Conservation (phyloP, 1,140 invertebrate genomes). For the Drosophila oshimai region DNA sequence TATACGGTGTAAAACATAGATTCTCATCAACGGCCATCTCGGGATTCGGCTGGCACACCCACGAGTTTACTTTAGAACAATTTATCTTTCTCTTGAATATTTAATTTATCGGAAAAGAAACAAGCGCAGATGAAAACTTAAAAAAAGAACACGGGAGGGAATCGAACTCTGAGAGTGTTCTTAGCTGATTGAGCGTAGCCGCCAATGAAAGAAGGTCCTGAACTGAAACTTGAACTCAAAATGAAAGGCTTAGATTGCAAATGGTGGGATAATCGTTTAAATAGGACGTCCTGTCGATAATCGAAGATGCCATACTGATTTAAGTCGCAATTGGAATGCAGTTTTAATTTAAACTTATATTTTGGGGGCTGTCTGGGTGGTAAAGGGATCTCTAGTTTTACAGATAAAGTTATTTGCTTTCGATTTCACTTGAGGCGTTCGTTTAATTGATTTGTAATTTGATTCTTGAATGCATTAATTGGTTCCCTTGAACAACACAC, state of each 20-base stretch:
- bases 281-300: constrained; percentile 34
- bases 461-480: constrained; percentile 63
- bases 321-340: constrained; percentile 19
- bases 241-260: constrained; percentile 41
- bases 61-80: neutral
- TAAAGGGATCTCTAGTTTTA: constrained; percentile 7
- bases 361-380: neutral
- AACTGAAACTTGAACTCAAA: neutral
- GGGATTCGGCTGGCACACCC: no score
- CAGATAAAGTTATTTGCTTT: constrained; percentile 30
- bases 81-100: neutral
- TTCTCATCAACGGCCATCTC: constrained; percentile 13
- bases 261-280: constrained; percentile 81
- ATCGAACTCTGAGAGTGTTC: neutral
- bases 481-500: constrained; percentile 68
- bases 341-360: constrained; percentile 6
- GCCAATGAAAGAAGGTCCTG: constrained; percentile 12
- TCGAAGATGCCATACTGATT: constrained; percentile 21
- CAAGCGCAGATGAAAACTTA: constrained; percentile 11
- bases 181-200: constrained; percentile 5
- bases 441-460: constrained; percentile 69
- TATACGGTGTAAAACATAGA: constrained; percentile 56
- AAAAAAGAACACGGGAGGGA: constrained; percentile 1
- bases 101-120: neutral
- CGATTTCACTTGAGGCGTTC: constrained; percentile 44